Percentiles rank a stretch among this genome's conserved stretches.
phyloP scores from a whole-genome alignment of 2,888 invertebrate species.

The Platynereis dumerilii region DNA sequence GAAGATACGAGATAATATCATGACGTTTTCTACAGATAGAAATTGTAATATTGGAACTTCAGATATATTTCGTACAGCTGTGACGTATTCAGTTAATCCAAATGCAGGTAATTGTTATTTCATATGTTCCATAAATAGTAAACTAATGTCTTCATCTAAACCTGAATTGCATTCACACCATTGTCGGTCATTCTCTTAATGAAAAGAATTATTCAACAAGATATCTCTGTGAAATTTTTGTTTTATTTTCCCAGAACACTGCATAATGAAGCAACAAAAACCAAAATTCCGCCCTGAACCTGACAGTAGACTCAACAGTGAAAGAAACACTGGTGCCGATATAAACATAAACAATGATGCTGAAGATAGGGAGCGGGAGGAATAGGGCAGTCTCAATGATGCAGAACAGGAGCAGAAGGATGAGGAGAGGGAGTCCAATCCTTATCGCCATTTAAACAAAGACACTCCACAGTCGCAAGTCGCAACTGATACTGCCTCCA shows the following conservation, averaged over 20 bases:
- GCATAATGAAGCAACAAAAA: conserved; percentile 13
- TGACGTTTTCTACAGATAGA: conserved; percentile 24
- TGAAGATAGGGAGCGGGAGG: too few species aligned
- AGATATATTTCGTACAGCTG: conserved; percentile 21
- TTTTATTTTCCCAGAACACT: conserved; percentile 10
- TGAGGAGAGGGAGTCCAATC: background rate
- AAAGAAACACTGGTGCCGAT: conserved; percentile 18
- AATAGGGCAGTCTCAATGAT: background rate
- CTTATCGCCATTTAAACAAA: conserved; percentile 9
- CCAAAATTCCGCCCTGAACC: conserved; percentile 18
- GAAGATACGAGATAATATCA: conserved; percentile 14
- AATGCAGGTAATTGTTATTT: conserved; percentile 17
- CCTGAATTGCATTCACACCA: too few species aligned
- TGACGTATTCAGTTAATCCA: conserved; percentile 16
- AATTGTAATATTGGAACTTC: conserved; percentile 25
- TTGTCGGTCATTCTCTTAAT: too few species aligned
- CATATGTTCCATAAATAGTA: too few species aligned
- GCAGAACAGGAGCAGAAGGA: background rate
- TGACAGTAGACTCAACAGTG: conserved; percentile 23
- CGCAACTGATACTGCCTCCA: background rate
- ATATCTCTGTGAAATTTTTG: too few species aligned
- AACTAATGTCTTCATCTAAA: too few species aligned
- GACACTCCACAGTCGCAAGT: conserved; percentile 8
- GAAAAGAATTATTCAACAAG: too few species aligned
- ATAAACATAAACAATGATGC: too few species aligned